Evolutionary conservation across 2,797 vertebrate species (phyloP), one percentile per base, ranked within the genome.

Genomic region (Salmo trutta): DNA sequence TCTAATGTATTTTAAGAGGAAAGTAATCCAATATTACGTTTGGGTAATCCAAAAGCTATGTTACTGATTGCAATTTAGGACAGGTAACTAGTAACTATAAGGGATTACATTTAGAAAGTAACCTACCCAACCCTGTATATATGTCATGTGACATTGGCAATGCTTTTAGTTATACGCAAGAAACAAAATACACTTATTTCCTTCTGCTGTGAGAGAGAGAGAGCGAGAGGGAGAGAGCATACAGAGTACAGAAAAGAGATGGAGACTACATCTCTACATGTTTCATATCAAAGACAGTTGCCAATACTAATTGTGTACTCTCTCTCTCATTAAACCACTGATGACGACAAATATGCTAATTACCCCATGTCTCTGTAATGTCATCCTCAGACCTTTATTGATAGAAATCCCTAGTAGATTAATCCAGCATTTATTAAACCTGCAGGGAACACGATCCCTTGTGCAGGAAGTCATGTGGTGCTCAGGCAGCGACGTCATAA

Each of bases 291-390:
- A 80, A 78, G 67, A 52, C 78, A 71, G 59, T 33, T 67, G 71
- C 69, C 71, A 68, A 54, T 71, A 74, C 73, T 81, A 79, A 83
- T 85, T 82, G 75, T 79, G 71, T 74, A 41, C 77, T 21, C 64
- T 66, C 64, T 66, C 74, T 75, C 70, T 78, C 74, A 74, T 77
- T 71, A 81, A 66, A 69, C 64, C 75, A 65, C 77, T 72, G 65
- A 77, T 62, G 56, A 69, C 77, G 80, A 77, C 77, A 68, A 69
- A 79, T 74, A 78, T 86, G 81, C 73, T 79, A 64, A 80, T 81
- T 1, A 15, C 17, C 67, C n/a, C 79, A 51, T 78, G 73, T 72
- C 77, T 73, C 75, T 74, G 56, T 67, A 77, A 80, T 82, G 70
- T 72, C 33, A 73, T 71, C 62, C 81, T 78, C 52, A 82, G 79